A percentile compares a stretch with the other conserved stretches of the same genome.
phyloP scores from a whole-genome alignment of 1,140 invertebrate genomes.

The Cydia pomonella region DNA sequence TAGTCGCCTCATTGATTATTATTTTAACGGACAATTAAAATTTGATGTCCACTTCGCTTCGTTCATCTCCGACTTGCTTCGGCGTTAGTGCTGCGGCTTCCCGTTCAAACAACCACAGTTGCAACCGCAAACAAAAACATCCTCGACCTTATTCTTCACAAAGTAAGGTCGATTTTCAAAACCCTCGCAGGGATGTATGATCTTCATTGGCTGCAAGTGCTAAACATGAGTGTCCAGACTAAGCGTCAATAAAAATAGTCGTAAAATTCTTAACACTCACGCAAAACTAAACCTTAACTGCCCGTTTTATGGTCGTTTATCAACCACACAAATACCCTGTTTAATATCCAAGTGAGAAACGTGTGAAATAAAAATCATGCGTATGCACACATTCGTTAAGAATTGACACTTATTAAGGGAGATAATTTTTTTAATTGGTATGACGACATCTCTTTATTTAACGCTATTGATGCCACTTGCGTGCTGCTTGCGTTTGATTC shows the following conservation, averaged over 20 bases:
- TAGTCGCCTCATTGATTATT: slow-evolving; percentile 78
- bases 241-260: slow-evolving; percentile 79
- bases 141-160: slow-evolving; percentile 41
- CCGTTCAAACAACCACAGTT: slow-evolving; percentile 41
- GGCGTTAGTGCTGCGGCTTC: slow-evolving; percentile 53
- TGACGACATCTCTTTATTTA: slow-evolving; percentile 78
- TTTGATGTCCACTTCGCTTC: slow-evolving; percentile 76
- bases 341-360: slow-evolving; percentile 52
- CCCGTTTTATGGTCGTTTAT: slow-evolving; percentile 49
- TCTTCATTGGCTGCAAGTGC: slow-evolving; percentile 48
- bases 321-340: slow-evolving; percentile 22
- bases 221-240: slow-evolving; percentile 68
- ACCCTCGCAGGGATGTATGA: slow-evolving; percentile 43
- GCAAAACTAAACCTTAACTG: slow-evolving; percentile 53
- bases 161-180: slow-evolving; percentile 48
- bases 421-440: slow-evolving; percentile 79
- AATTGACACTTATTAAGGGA: slow-evolving; percentile 79
- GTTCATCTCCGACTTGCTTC: slow-evolving; percentile 72
- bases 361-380: slow-evolving; percentile 79
- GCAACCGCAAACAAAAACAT: slow-evolving; percentile 26
- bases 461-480: slow-evolving; percentile 56
- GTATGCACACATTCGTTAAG: slow-evolving; percentile 79
- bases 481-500: slow-evolving; percentile 70
- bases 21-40: slow-evolving; percentile 80
- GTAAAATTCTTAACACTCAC: slow-evolving; percentile 59